Evolutionary conservation across 2,797 vertebrate genomes (phyloP), one percentile per base, ranked within the genome.

Genomic region (Spizella passerina): DNA sequence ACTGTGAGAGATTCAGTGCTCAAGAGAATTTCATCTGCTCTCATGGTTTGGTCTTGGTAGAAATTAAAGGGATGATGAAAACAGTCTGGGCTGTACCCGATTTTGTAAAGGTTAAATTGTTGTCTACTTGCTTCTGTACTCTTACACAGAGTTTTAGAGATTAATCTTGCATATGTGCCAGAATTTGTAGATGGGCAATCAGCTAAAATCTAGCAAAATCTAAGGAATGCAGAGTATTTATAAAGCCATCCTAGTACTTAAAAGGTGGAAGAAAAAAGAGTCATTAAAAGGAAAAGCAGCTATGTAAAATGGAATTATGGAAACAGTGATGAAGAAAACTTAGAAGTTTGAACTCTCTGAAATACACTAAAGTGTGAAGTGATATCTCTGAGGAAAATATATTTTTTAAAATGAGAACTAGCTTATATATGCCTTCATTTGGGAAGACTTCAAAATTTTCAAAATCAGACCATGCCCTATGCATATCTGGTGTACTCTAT

Each of bases 31-130:
- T 26, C 56, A 17, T 68, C 79, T 92, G 12, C 46, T 93, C 82
- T 53, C n/a, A 12, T 60, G 24, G 17, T 46, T 91, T 80, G 44
- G 27, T 81, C 65, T 73, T 80, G 44, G 38, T 46, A 85, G 41
- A 79, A 94, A 85, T 92, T 80, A 77, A 77, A 73, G 52, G 36
- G 23, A 60, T 70, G 39, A 72, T 83, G 70, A 82, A 92, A 94
- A 75, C 20, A 36, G 20, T 84, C 71, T 32, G 32, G 63, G 22
- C 50, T 65, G 32, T 86, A 73, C 59, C 34, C 61, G 29, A 47
- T 72, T 84, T 69, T 84, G 13, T 79, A 73, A 72, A 69, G 36
- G 29, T 73, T 59, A 70, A 94, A 86, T 56, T 70, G 13, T 87
- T 81, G 92, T 93, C 49, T 41, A 8, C 34, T 64, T 87, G 14